Percentiles rank a stretch among this genome's conserved stretches.
phyloP scores from a whole-genome alignment of 2,797 vertebrate species.

The Nyctibius grandis region DNA sequence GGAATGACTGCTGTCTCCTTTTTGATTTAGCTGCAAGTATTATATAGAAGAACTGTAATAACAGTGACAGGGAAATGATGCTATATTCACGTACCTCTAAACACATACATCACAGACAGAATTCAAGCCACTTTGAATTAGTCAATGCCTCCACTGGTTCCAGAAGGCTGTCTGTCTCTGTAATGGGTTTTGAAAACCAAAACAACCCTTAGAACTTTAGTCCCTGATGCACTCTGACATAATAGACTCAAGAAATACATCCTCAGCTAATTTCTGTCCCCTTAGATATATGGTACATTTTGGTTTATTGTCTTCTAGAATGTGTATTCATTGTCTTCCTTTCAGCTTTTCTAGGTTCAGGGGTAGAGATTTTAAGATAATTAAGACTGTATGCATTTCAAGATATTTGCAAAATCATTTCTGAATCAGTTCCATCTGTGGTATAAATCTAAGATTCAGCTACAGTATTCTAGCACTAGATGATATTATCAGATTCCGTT shows the following conservation, averaged over 20 bases:
- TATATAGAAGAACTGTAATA: not conserved
- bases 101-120: not conserved
- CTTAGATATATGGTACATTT: not conserved
- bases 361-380: not conserved
- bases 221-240: not conserved
- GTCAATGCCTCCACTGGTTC: not conserved
- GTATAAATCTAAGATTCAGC: not conserved
- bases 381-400: not conserved
- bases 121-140: not conserved
- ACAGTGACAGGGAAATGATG: not conserved
- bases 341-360: not conserved
- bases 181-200: not conserved
- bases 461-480: not conserved
- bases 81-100: not conserved
- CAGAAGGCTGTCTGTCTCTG: not conserved
- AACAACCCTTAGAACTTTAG: not conserved
- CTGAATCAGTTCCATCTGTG: conserved; percentile 6
- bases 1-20: not conserved
- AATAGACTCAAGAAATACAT: not conserved
- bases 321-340: not conserved
- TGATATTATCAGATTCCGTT: not conserved
- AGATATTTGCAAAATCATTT: not conserved
- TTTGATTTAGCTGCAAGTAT: not conserved
- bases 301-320: not conserved
- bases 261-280: not conserved